Evolutionary conservation across 2,113 vertebrate species (phyloP), one percentile per base, ranked within the genome.

Genomic region (Thunnus thynnus): DNA sequence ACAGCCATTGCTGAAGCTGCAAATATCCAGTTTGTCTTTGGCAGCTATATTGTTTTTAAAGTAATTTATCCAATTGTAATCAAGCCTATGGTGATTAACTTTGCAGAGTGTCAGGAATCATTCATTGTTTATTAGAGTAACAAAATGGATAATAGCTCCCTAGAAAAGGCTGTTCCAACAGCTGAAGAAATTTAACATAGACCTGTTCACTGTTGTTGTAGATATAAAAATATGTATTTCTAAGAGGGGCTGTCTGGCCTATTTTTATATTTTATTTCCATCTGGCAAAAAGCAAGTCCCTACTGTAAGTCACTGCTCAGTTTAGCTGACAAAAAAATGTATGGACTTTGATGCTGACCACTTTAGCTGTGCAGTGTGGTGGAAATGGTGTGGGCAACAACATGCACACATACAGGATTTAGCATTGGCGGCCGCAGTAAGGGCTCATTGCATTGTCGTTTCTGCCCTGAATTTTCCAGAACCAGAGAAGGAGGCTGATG

Each of bases 281-380:
- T 80, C 85, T 80, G 84, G 70, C 54, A 74, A 22, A 86, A 84
- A 79, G 72, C 62, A 56, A 74, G 41, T 91, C 86, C 88, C 85
- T 86, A 65, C 84, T 65, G 80, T 88, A 88, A 89, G 88, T 86
- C 82, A 86, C 46, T 47, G 61, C 58, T 70, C 52, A 83, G 79
- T 84, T 88, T 72, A 80, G 57, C 72, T 80, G 74, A 71, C 55
- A 46, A 46, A 61, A 86, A 87, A 88, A 86, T 84, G 6, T 80
- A 86, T 78, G 61, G 56, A 47, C 72, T 65, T 72, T 51, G 63
- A 72, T 78, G 76, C 71, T 85, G 89, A 86, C 85, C 66, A 77
- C 68, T 79, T n/a, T 16, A 65, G 65, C 82, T 81, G 60, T 78
- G 67, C 32, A 80, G 76, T 46, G 68, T 67, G 76, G 65, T 78